Evolutionary conservation across 2,888 invertebrate species (phyloP).

Genomic region (Tetragnatha montana): DNA sequence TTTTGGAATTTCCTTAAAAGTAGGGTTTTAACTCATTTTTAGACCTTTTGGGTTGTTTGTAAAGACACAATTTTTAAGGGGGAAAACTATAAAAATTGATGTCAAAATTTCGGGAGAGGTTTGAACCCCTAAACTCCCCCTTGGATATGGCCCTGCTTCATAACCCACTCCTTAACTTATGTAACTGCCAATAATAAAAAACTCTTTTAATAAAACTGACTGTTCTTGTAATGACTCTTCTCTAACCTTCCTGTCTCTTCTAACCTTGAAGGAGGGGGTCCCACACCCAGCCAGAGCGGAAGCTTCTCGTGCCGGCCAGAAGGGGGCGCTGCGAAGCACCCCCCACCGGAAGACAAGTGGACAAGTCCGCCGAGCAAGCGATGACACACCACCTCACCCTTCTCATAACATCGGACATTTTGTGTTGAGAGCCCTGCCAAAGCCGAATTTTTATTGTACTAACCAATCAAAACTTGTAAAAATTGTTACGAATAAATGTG

Average conservation of each 20-base stretch:
- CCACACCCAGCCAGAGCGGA: slow-evolving; percentile 24
- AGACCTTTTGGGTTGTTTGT: no score
- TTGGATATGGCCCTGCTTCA: no score
- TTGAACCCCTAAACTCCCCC: no score
- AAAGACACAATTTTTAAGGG: no score
- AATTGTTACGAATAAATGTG: slow-evolving; percentile 63
- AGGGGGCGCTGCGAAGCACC: slow-evolving; percentile 31
- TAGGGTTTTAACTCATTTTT: no score
- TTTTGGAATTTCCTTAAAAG: no score
- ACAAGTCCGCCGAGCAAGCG: slow-evolving; percentile 43
- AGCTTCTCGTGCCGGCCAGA: slow-evolving; percentile 53
- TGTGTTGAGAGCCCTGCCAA: slow-evolving; percentile 65
- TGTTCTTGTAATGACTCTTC: neutral
- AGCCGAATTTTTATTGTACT: slow-evolving; percentile 69
- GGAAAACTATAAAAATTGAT: no score
- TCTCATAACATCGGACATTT: slow-evolving; percentile 60
- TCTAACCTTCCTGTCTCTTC: neutral
- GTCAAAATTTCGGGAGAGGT: no score
- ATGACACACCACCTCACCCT: slow-evolving; percentile 49
- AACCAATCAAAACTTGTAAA: slow-evolving; percentile 62
- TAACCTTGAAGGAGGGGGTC: neutral
- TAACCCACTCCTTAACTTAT: no score
- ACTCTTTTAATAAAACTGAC: neutral
- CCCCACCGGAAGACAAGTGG: slow-evolving; percentile 47
- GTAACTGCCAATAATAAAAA: no score